phyloP scores from a whole-genome alignment of 2,888 invertebrate species.

The Ethmia dodecea region DNA sequence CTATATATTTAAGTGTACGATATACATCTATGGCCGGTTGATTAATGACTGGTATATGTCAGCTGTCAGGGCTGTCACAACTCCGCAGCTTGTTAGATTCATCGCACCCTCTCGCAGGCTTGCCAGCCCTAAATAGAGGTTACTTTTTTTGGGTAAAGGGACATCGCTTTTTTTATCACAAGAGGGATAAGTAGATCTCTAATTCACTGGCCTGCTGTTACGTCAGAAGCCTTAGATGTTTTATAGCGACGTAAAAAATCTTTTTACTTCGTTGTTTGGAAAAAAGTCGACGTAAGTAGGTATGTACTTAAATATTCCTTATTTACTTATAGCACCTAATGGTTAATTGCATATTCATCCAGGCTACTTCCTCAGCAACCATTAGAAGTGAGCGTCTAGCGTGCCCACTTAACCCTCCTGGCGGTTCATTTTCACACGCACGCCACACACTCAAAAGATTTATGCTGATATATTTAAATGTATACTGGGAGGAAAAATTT shows the following conservation, averaged over 20 bases:
- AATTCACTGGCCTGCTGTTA: constrained; percentile 46
- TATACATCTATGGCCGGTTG: constrained; percentile 58
- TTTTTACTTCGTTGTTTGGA: constrained; percentile 1
- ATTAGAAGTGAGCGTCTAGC: constrained; percentile 31
- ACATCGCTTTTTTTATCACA: constrained; percentile 51
- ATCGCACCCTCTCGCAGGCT: constrained; percentile 53
- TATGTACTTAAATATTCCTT: neutral
- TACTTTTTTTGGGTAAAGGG: constrained; percentile 54
- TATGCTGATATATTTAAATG: constrained; percentile 68
- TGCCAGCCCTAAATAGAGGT: constrained; percentile 58
- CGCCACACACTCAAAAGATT: constrained; percentile 41
- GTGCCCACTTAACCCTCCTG: constrained; percentile 35
- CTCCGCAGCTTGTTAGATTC: constrained; percentile 67
- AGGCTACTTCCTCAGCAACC: constrained; percentile 27
- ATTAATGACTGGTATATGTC: constrained; percentile 73
- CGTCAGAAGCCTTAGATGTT: constrained; percentile 23
- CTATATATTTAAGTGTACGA: constrained; percentile 38
- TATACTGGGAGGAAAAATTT: constrained; percentile 48
- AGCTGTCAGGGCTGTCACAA: constrained; percentile 72
- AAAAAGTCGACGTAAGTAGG: constrained; percentile 9
- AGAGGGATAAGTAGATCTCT: constrained; percentile 41
- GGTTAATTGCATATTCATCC: constrained; percentile 25
- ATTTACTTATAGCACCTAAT: constrained; percentile 13
- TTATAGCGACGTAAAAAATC: constrained; percentile 5
- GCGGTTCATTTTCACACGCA: constrained; percentile 45